Conservation (phyloP, 2,113 vertebrate genomes). For the Ammodytes marinus region DNA sequence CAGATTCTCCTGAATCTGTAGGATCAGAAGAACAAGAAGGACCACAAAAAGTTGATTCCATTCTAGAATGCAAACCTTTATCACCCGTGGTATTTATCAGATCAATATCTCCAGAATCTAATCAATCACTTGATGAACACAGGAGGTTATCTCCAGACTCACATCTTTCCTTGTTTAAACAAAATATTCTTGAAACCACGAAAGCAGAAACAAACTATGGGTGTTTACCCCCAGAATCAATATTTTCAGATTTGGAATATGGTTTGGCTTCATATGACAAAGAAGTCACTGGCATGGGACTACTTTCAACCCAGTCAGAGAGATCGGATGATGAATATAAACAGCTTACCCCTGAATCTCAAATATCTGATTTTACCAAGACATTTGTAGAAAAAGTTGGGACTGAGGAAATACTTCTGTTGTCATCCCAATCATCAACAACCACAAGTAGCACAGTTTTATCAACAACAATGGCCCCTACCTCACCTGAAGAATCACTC, state of each 20-base stretch:
- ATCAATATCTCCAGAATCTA: slow-evolving; percentile 56
- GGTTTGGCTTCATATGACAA: slow-evolving; percentile 25
- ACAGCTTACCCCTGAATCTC: slow-evolving; percentile 37
- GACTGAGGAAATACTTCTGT: background rate
- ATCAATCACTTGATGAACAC: slow-evolving; percentile 55
- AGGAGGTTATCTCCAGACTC: slow-evolving; percentile 61
- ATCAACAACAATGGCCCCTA: slow-evolving; percentile 8
- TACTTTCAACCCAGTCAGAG: slow-evolving; percentile 48
- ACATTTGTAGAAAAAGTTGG: slow-evolving; percentile 14
- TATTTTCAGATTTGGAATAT: slow-evolving; percentile 43
- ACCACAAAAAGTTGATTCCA: slow-evolving; percentile 49
- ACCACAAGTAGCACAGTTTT: background rate
- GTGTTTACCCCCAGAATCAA: slow-evolving; percentile 47
- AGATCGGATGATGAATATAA: slow-evolving; percentile 38
- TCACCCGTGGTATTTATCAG: slow-evolving; percentile 36
- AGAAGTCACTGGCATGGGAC: slow-evolving; percentile 7
- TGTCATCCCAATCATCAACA: background rate
- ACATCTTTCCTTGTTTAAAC: slow-evolving; percentile 54
- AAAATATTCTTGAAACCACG: slow-evolving; percentile 28
- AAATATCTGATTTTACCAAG: slow-evolving; percentile 46
- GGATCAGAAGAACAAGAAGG: slow-evolving; percentile 40
- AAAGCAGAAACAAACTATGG: background rate
- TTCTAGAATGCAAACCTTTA: slow-evolving; percentile 50
- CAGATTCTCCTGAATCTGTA: slow-evolving; percentile 67
- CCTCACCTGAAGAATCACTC: slow-evolving; percentile 14